Conservation (phyloP, 2,113 vertebrate species). For the Leucoraja erinaceus region DNA sequence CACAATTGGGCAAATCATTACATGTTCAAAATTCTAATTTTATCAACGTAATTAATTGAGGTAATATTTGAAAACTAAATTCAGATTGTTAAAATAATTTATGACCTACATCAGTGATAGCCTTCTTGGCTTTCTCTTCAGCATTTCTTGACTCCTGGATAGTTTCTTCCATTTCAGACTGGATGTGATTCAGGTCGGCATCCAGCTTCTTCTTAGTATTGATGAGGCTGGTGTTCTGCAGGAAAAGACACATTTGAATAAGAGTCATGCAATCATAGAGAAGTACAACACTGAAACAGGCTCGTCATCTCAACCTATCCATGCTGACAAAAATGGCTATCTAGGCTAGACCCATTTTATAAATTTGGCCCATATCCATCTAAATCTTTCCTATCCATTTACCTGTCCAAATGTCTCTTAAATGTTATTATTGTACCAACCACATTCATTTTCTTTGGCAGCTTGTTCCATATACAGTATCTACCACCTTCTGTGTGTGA, state of each 20-base stretch:
- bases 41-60: not conserved
- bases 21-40: not conserved
- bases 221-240: conserved; percentile 54
- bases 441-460: too few relatives aligned
- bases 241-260: not conserved
- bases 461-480: too few relatives aligned
- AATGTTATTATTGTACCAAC: too few relatives aligned
- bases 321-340: too few relatives aligned
- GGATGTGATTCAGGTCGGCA: conserved; percentile 40
- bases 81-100: not conserved
- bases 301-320: too few relatives aligned
- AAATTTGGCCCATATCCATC: too few relatives aligned
- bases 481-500: too few relatives aligned
- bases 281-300: too few relatives aligned
- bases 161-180: conserved; percentile 42
- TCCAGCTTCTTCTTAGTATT: conserved; percentile 49
- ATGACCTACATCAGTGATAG: conserved; percentile 47
- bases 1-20: not conserved
- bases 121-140: conserved; percentile 47
- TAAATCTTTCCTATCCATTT: too few relatives aligned
- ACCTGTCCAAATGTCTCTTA: too few relatives aligned
- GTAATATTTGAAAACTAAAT: not conserved
- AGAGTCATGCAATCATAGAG: too few relatives aligned
- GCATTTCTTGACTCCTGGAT: conserved; percentile 43
- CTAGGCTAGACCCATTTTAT: too few relatives aligned